Base-by-base conservation (phyloP, 2,888 invertebrate genomes). In the Lasioglossum morio region DNA sequence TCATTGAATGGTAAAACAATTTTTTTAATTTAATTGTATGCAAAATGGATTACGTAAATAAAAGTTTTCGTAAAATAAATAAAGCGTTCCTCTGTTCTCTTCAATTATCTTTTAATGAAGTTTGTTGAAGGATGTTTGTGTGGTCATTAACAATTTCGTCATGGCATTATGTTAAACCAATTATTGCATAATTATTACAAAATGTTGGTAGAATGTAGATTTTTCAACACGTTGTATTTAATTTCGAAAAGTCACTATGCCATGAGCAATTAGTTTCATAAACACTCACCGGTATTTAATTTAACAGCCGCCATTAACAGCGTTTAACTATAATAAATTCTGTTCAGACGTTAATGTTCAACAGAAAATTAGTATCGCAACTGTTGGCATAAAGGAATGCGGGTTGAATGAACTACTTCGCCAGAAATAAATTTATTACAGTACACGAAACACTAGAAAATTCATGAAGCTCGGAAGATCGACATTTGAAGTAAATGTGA, bases 251-350 rank as follows among this genome's bases (percentile, higher is more conserved):
- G 40, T 75, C 19, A 16, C 27, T 37, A 74, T 30, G 16, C 4
- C 19, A 27, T 75, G 27, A 0, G 48, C 72, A 63, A 63, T 82
- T 66, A 40, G 72, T 63, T 27, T 5, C 48, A 27, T 69, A 73
- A 19, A 23, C 19, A 77, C 43, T 76, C 40, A 34, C 73, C 73
- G 66, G 53, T 43, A 53, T 77, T 77, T 60, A 48, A 37, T 69
- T 30, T 73, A 77, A 77, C 43, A 82, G 19, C 53, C 53, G 69
- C 66, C 43, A 40, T 73, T 66, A 53, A 69, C 57, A 40, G 46
- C 73, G 73, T 82, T 82, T 43, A 77, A 69, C 77, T 82, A 60
- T 60, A 77, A 34, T 30, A 72, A 77, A 77, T 77, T 27, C 40
- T 40, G 27, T 63, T 74, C 46, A 30, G 19, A 43, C 40, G 40